Percentiles rank a stretch among this genome's conserved stretches.
These are phyloP conservation scores for Tiliacea citrago DNA, from an alignment of 2,888 invertebrate genomes.

Conservation along the genomic window DNA sequence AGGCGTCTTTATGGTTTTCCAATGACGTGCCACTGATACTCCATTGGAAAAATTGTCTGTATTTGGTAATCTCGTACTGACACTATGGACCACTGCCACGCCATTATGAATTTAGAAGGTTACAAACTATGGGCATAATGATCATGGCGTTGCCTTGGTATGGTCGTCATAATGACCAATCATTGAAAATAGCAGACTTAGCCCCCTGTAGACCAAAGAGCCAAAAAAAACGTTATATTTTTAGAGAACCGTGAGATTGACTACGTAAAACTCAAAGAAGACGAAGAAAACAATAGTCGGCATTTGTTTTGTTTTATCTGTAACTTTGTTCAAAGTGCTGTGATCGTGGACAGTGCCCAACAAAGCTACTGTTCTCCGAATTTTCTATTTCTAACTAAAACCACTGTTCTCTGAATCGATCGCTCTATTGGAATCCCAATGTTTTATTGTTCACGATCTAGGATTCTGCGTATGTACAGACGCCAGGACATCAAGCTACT, in stretches of 20 bases:
- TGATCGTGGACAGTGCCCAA: constrained; percentile 20
- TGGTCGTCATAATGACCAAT: too few species aligned
- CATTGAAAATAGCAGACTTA: too few species aligned
- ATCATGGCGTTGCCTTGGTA: too few species aligned
- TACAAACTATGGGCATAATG: too few species aligned
- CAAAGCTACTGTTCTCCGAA: constrained; percentile 44
- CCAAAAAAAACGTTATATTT: not conserved
- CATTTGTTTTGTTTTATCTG: constrained; percentile 2
- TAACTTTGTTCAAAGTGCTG: constrained; percentile 10
- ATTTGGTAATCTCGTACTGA: too few species aligned
- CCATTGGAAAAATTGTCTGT: too few species aligned
- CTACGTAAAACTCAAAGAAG: not conserved
- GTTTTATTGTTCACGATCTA: constrained; percentile 37
- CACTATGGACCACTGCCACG: too few species aligned
- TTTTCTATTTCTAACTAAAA: constrained; percentile 44
- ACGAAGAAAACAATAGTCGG: constrained; percentile 13
- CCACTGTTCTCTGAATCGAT: constrained; percentile 37
- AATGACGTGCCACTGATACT: too few species aligned
- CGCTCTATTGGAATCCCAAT: constrained; percentile 30
- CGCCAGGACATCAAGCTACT: too few species aligned
- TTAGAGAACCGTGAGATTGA: not conserved
- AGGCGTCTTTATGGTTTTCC: too few species aligned
- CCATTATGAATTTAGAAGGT: too few species aligned
- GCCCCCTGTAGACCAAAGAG: too few species aligned
- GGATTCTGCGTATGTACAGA: constrained; percentile 28